Evolutionary conservation across 2,113 vertebrate genomes (phyloP), one percentile per base, ranked within the genome.

Genomic region (Peromyscus californicus): DNA sequence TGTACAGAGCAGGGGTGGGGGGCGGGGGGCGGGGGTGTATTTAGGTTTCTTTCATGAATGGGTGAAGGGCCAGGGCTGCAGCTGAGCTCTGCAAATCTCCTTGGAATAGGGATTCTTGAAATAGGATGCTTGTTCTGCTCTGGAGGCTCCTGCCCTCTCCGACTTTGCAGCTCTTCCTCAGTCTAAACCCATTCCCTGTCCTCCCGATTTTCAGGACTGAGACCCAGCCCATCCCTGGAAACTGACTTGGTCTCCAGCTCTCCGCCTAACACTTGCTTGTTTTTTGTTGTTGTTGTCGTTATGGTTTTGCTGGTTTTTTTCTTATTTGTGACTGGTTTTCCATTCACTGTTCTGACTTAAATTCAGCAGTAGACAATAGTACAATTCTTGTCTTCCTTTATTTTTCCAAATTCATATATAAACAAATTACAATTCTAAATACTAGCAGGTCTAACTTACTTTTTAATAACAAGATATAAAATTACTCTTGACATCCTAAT

Each of bases 381-480:
- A 4, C 10, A 54, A 57, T 75, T 91, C 33, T 72, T 93, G 1
- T 36, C 78, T 15, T 65, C 2, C 48, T 94, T 57, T 88, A 88
- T 90, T 94, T 94, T 92, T 54, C 33, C 19, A 36, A 70, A n/a
- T 11, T n/a, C 33, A n/a, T 16, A 33, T 86, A 31, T 69, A 51
- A 69, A 33, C 9, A 86, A n/a, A 54, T 70, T 70, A 29, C 15
- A 17, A 72, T 67, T 85, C 1, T 75, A 70, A 90, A 51, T 87
- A 33, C 36, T 84, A 84, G 19, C 1, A 84, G 31, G 5, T 11
- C 36, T 31, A 5, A 3, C 75, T 2, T 67, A 9, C 21, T 57
- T 85, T 84, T 84, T n/a, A 94, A 59, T 74, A 94, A 92, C 19
- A 45, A 87, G 17, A 89, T 85, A 92, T 61, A 54, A 95, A 78